Evolutionary conservation across 2,797 vertebrate species (phyloP), one percentile per base, ranked within the genome.

Genomic region (Epinephelus malabaricus): DNA sequence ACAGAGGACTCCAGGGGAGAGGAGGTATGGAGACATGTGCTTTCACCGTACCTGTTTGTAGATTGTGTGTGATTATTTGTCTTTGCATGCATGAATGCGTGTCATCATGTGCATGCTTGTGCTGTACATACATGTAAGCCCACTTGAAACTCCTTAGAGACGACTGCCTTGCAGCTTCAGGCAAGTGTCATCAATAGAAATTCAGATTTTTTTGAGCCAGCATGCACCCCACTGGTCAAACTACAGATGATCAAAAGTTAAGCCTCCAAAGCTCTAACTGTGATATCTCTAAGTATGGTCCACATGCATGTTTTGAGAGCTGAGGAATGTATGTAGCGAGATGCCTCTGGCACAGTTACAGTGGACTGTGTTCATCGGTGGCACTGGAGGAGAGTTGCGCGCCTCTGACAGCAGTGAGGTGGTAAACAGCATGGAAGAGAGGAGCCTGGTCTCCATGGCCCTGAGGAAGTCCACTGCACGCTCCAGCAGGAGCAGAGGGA

Each of bases 361-460:
- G 62, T 73, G 86, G 76, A 66, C 71, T 74, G 77, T 81, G 90
- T 71, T 89, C 88, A 88, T 88, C 69, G 73, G 87, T 75, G 71
- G 80, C 86, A 64, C 72, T 60, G 62, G 82, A 78, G 68, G 81
- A 86, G 78, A 85, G 88, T 60, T 43, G 83, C 61, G 61, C 61
- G 71, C 77, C 72, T 90, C 84, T 92, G 88, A 90, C 88, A 90
- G 85, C 65, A 79, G 79, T 1, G 67, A 86, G 85, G 83, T 76
- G 79, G 84, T 84, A 77, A 92, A 92, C 80, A 89, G 81, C 82
- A 76, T 79, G 79, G 78, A 90, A 90, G 79, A 91, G 81, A 79
- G 72, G 50, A 86, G 88, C 71, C 78, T 34, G 79, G 78, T 88
- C 82, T 82, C 81, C 67, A 34, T 67, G 85, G 86, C 89, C 85